Evolutionary conservation across 2,888 invertebrate species (phyloP).

Genomic region (Brachypalpus laphriformis): DNA sequence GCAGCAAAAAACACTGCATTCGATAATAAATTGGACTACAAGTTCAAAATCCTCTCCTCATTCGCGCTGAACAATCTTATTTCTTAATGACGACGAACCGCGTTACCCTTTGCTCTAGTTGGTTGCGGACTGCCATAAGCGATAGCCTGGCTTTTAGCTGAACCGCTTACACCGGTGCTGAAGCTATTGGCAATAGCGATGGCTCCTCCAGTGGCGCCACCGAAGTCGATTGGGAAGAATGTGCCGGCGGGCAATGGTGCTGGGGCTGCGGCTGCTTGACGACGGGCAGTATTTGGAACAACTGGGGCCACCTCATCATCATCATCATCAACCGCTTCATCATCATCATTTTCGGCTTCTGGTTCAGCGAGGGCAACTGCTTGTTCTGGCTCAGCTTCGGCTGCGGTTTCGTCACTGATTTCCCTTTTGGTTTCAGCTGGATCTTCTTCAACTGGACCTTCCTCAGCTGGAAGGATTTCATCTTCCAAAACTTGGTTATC

Average conservation of each 20-base stretch:
- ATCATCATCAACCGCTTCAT: slow-evolving; percentile 53
- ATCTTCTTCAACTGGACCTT: too few species aligned
- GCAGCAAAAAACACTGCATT: slow-evolving; percentile 71
- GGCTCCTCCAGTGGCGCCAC: slow-evolving; percentile 74
- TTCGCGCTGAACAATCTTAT: background rate
- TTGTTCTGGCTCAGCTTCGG: slow-evolving; percentile 43
- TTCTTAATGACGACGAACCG: slow-evolving; percentile 52
- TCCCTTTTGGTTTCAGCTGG: slow-evolving; percentile 78
- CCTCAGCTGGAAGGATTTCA: slow-evolving; percentile 63
- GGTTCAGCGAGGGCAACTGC: slow-evolving; percentile 6
- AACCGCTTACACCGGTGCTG: slow-evolving; percentile 76
- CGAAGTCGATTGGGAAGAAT: slow-evolving; percentile 77
- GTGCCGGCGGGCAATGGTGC: slow-evolving; percentile 71
- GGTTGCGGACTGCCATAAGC: slow-evolving; percentile 76
- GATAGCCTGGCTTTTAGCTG: slow-evolving; percentile 76
- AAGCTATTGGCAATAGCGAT: slow-evolving; percentile 77
- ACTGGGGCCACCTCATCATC: slow-evolving; percentile 23
- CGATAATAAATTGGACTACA: slow-evolving; percentile 61
- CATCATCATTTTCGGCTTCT: slow-evolving; percentile 65
- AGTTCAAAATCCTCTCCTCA: slow-evolving; percentile 2
- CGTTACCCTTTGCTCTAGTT: slow-evolving; percentile 32
- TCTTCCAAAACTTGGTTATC: slow-evolving; percentile 30
- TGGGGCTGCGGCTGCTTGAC: slow-evolving; percentile 41
- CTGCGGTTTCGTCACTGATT: slow-evolving; percentile 76
- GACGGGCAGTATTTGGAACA: slow-evolving; percentile 11